A percentile compares a stretch with the other conserved stretches of the same genome.
These are phyloP conservation scores for Corydoras maculifer DNA, from an alignment of 2,113 vertebrate species.

Conservation along the genomic window DNA sequence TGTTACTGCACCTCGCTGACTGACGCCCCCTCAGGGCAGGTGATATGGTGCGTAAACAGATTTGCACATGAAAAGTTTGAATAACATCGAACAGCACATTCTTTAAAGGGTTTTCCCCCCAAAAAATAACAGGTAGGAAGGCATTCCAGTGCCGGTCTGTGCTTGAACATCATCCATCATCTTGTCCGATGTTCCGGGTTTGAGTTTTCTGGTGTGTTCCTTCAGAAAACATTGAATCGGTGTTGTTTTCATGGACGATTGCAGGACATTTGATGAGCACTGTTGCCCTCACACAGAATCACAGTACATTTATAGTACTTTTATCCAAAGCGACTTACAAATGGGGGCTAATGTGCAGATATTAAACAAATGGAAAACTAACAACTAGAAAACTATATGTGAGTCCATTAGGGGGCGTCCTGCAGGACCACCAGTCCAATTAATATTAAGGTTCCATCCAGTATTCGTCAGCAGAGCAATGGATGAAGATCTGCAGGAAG, in stretches of 20 bases:
- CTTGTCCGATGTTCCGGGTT: no score
- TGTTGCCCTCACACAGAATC: neutral
- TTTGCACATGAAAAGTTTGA: conserved; percentile 2
- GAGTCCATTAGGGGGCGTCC: no score
- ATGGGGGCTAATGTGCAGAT: no score
- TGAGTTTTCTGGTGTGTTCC: neutral
- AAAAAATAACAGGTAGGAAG: neutral
- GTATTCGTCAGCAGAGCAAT: no score
- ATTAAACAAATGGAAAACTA: no score
- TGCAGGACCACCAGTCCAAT: no score
- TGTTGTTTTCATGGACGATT: neutral
- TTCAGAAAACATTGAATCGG: no score
- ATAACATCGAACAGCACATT: neutral
- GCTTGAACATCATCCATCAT: conserved; percentile 1
- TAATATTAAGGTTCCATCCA: no score
- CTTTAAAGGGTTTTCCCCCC: neutral
- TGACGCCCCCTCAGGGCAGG: neutral
- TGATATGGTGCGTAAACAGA: neutral
- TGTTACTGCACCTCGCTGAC: neutral
- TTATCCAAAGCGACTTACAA: no score
- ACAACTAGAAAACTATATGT: no score
- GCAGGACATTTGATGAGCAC: neutral
- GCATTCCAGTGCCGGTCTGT: conserved; percentile 19
- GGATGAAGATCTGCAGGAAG: no score
- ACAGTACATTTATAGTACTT: neutral